These are phyloP conservation scores for Aelia acuminata DNA, from an alignment of 2,888 invertebrate species.

Conservation along the genomic window DNA sequence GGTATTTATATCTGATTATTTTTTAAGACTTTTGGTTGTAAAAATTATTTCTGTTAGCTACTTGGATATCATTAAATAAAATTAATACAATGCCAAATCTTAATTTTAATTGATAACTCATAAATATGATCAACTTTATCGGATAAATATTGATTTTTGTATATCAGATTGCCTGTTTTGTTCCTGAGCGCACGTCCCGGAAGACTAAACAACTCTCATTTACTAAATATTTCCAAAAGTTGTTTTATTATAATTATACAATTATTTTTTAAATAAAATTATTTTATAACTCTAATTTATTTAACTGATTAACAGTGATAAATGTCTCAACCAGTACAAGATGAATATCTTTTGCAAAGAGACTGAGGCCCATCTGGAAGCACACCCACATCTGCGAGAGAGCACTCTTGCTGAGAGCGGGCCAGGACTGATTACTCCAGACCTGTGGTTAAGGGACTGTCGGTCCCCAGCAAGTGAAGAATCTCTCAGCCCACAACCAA, in stretches of 20 bases:
- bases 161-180: no score
- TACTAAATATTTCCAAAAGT: neutral
- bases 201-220: no score
- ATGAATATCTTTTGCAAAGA: conserved; percentile 97
- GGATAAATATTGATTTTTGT: neutral
- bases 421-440: conserved; percentile 82
- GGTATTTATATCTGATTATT: neutral
- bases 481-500: conserved; percentile 65
- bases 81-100: neutral
- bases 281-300: neutral
- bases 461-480: conserved; percentile 66
- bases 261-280: neutral
- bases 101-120: neutral
- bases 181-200: no score
- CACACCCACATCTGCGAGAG: conserved; percentile 79
- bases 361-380: conserved; percentile 91
- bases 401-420: conserved; percentile 64
- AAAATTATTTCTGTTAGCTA: neutral
- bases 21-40: neutral
- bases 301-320: conserved; percentile 79
- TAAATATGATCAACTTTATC: neutral
- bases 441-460: conserved; percentile 90
- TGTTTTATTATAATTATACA: neutral
- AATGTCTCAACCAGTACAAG: conserved; percentile 95
- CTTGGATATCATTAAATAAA: neutral